Conservation (phyloP, 2,888 invertebrate genomes). For the Drosophila infuscata region DNA sequence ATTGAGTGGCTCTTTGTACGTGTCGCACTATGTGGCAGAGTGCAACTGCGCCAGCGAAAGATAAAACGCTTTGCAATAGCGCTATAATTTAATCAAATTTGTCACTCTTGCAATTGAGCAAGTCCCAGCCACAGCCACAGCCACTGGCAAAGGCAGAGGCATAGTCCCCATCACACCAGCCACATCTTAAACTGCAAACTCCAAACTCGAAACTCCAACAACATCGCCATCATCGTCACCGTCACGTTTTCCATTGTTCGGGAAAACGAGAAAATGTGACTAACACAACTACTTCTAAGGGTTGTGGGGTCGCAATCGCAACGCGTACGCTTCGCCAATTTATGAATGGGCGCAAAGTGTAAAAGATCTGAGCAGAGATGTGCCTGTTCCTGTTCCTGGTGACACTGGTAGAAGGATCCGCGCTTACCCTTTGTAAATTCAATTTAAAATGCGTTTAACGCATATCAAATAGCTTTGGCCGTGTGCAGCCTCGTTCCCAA, state of each 20-base stretch:
- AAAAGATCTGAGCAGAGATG: conserved; percentile 4
- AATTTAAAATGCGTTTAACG: conserved; percentile 72
- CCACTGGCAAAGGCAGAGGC: not conserved
- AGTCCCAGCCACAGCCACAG: conserved; percentile 18
- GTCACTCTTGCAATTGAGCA: conserved; percentile 79
- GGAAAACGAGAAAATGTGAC: conserved; percentile 17
- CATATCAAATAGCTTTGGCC: conserved; percentile 53
- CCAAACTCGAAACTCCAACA: not conserved
- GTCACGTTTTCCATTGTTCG: conserved; percentile 19
- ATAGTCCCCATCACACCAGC: not conserved
- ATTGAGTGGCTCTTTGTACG: conserved; percentile 69
- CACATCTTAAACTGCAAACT: not conserved
- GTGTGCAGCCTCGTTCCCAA: conserved; percentile 22
- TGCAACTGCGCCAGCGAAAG: conserved; percentile 69
- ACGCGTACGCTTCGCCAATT: conserved; percentile 46
- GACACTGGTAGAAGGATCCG: not conserved
- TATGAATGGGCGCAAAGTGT: conserved; percentile 63
- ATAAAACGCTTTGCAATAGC: conserved; percentile 80
- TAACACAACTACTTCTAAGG: not conserved
- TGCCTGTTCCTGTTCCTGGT: too few species aligned
- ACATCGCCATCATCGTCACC: conserved; percentile 1
- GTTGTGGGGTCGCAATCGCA: conserved; percentile 15
- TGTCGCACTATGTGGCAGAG: conserved; percentile 50
- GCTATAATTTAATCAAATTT: conserved; percentile 81
- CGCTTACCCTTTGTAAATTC: conserved; percentile 65